Conservation (phyloP, 1,140 invertebrate species). For the Argopecten irradians region DNA sequence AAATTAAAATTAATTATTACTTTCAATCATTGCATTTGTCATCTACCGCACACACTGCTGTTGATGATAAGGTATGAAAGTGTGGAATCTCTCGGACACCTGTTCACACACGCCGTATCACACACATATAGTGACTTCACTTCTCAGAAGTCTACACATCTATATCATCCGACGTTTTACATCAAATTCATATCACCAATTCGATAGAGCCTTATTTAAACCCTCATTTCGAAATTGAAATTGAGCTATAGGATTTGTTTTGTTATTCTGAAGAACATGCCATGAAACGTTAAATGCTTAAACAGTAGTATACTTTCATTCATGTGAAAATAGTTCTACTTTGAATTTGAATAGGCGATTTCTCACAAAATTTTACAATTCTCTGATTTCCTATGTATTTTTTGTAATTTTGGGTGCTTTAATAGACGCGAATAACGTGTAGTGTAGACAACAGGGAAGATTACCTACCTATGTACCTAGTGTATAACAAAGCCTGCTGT, state of each 20-base stretch:
- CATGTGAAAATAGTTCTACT: too few relatives aligned
- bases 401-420: neutral
- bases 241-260: neutral
- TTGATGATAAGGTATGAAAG: neutral
- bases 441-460: neutral
- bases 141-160: neutral
- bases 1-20: neutral
- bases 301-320: too few relatives aligned
- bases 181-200: neutral
- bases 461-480: too few relatives aligned
- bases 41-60: neutral
- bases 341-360: neutral
- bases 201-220: constrained; percentile 1
- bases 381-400: neutral
- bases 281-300: neutral
- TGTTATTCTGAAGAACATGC: neutral
- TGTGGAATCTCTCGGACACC: neutral
- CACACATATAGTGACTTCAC: neutral
- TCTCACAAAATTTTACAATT: neutral
- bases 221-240: neutral
- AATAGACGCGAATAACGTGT: neutral
- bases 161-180: neutral
- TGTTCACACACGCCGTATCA: neutral
- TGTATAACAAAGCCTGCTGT: neutral
- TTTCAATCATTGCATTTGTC: neutral